Conservation (phyloP, 2,113 vertebrate genomes). For the Entomyzon cyanotis region DNA sequence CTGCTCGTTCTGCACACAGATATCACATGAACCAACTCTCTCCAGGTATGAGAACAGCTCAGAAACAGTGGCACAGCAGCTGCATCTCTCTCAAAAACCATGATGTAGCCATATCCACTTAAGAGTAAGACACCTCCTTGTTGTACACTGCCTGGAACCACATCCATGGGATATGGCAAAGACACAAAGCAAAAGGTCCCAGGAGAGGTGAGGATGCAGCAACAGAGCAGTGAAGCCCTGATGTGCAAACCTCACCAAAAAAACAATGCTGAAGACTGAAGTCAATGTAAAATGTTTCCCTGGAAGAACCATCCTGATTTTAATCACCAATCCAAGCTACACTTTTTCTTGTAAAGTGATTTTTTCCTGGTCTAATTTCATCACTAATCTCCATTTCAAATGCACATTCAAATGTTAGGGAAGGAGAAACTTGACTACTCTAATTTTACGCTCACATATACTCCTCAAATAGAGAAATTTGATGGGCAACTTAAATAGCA, state of each 20-base stretch:
- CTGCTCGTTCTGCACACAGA: not conserved
- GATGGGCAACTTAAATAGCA: not conserved
- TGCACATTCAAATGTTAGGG: not conserved
- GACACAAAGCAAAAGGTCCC: not conserved
- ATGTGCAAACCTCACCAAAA: not conserved
- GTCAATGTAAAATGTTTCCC: not conserved
- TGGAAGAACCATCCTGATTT: not conserved
- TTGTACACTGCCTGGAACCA: not conserved
- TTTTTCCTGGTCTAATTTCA: not conserved
- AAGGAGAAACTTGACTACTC: not conserved
- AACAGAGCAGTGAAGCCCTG: not conserved
- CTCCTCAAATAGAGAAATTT: not conserved
- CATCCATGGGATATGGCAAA: not conserved
- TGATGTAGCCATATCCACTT: not conserved
- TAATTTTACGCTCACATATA: not conserved
- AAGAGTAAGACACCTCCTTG: not conserved
- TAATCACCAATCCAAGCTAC: not conserved
- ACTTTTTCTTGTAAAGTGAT: not conserved
- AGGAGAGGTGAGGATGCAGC: not conserved
- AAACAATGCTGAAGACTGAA: not conserved
- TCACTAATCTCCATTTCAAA: conserved; percentile 19
- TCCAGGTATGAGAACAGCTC: not conserved
- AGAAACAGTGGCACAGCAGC: not conserved
- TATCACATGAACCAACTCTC: not conserved
- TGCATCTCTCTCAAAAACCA: not conserved